phyloP scores from a whole-genome alignment of 37 sponge, comb jelly and placozoan species.

The Beroe forskalii region DNA sequence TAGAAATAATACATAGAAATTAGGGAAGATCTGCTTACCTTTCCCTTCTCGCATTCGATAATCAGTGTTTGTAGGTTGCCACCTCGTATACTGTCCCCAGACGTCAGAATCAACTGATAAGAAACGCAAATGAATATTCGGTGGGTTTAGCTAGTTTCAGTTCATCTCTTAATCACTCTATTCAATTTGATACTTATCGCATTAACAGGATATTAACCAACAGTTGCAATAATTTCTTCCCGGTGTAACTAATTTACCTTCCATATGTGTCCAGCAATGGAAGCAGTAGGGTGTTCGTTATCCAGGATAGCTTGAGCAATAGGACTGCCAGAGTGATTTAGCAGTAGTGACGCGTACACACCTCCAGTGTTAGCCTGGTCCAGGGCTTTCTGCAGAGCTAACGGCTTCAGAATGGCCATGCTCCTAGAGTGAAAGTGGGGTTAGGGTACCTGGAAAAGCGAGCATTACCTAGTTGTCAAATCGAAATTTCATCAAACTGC shows the following conservation, averaged over 20 bases:
- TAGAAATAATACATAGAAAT: too few relatives aligned
- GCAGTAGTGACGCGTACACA: slow-evolving; percentile 36
- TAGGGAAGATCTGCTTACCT: slow-evolving; percentile 22
- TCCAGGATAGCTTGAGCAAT: slow-evolving; percentile 29
- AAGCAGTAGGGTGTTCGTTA: slow-evolving; percentile 25
- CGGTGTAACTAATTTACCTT: too few relatives aligned
- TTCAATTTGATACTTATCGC: too few relatives aligned
- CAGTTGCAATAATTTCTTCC: too few relatives aligned
- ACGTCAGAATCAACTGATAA: not conserved
- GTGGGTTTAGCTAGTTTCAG: too few relatives aligned
- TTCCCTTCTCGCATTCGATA: slow-evolving; percentile 52
- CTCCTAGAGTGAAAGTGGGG: not conserved
- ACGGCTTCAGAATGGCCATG: slow-evolving; percentile 40
- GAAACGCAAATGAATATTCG: too few relatives aligned
- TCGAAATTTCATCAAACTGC: too few relatives aligned
- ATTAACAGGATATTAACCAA: too few relatives aligned
- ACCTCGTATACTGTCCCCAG: slow-evolving; percentile 34
- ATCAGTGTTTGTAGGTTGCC: slow-evolving; percentile 3
- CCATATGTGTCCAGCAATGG: slow-evolving; percentile 50
- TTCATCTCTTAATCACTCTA: too few relatives aligned
- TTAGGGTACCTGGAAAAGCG: too few relatives aligned
- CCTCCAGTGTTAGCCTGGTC: slow-evolving; percentile 56
- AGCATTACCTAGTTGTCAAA: too few relatives aligned
- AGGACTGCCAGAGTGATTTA: slow-evolving; percentile 53
- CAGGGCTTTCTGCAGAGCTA: slow-evolving; percentile 61